Evolutionary conservation across 2,888 invertebrate genomes (phyloP), one percentile per base, ranked within the genome.

Genomic region (Lissonota sp.): DNA sequence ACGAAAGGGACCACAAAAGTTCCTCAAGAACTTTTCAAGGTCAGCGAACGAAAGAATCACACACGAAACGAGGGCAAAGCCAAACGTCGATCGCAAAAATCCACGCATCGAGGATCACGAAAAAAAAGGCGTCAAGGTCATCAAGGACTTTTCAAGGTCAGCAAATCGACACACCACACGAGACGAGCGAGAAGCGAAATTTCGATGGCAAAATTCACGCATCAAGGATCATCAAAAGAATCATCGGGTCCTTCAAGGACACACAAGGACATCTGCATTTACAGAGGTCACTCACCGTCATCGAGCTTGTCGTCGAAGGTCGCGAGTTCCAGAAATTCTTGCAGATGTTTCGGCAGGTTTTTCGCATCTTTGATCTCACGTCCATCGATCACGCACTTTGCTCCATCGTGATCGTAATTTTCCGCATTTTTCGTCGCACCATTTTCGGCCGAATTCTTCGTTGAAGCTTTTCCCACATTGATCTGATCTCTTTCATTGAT

Each of bases 291-390:
- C 93, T 94, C 94, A 93, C 94, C 94, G 86, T 94, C 93, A 84
- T 93, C 93, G 80, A 88, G 87, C 86, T 93, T 90, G 82, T 88
- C 88, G 39, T 87, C 87, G 60, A 86, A 93, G 85, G 94, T 93
- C 83, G 93, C 93, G 87, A 95, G 95, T 89, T 94, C 94, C 86
- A 97, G 95, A 90, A 97, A 97, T 88, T 97, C 97, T 89, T 95
- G 95, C 88, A 97, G 94, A 92, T 97, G 97, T 87, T 94, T 95
- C 5, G 97, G 97, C 80, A 97, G 93, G 81, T 94, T 94, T 73
- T 93, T 93, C 58, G 95, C 93, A 87, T 95, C 95, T 79, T 94
- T 94, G 88, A 94, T 94, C 94, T 92, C 94, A 88, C 87, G 94
- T 90, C 95, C 95, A 89, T 96, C 96, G 60, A 96, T 94, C 71